phyloP scores from a whole-genome alignment of 2,888 invertebrate genomes.

The Limnephilus auricula region DNA sequence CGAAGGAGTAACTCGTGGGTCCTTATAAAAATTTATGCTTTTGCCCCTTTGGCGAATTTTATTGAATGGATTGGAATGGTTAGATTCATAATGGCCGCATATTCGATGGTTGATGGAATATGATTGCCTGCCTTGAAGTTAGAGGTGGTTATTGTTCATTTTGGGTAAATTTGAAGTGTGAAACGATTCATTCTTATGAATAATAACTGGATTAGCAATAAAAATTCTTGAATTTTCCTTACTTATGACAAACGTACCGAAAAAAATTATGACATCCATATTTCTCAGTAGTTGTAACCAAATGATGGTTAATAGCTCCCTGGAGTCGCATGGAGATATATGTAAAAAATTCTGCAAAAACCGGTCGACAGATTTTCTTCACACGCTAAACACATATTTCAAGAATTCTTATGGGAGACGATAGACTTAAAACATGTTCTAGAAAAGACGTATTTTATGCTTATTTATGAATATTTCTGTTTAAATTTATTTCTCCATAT shows the following conservation, averaged over 20 bases:
- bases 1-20: conserved; percentile 21
- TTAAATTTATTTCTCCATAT: conserved; percentile 50
- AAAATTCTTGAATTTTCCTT: not conserved
- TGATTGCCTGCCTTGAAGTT: not conserved
- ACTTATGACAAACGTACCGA: too few species aligned
- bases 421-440: not conserved
- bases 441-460: not conserved
- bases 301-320: too few species aligned
- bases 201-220: not conserved
- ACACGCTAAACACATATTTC: too few species aligned
- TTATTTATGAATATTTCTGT: conserved; percentile 16
- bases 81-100: not conserved
- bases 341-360: too few species aligned
- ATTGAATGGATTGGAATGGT: not conserved
- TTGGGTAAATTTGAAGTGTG: not conserved
- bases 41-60: not conserved
- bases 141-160: not conserved
- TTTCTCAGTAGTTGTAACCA: too few species aligned
- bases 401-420: not conserved
- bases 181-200: not conserved
- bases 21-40: not conserved
- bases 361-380: too few species aligned
- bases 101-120: not conserved
- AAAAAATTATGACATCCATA: too few species aligned
- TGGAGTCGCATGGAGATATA: too few species aligned